Base-by-base conservation (phyloP, 2,797 vertebrate genomes). In the Propithecus perrieri region DNA sequence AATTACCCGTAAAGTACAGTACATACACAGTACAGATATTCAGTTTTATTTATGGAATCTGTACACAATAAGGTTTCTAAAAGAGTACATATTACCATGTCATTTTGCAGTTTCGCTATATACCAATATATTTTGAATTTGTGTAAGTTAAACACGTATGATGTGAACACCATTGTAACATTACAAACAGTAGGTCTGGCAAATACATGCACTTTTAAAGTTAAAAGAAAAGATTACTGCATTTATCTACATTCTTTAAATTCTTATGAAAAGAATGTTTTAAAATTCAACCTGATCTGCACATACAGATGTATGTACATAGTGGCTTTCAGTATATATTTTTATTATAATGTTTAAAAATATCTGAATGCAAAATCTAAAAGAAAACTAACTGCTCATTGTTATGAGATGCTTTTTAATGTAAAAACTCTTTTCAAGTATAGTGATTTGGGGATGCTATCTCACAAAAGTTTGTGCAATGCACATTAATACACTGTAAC, bases 271-370 rank as follows among this genome's bases (percentile, higher is more conserved):
- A 81, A 75, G 20, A 84, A 65, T 7, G 78, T n/a, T 30, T 59
- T 12, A 85, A 95, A 94, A 38, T 81, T 33, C 72, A 61, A 46
- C 50, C 46, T 89, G n/a, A 65, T 83, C 22, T 75, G 17, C 41
- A 50, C 10, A 26, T 48, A 38, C 24, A 61, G 7, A 43, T 81
- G 12, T 71, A 26, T 59, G 17, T 24, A 55, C 43, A 8, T 20
- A 22, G 33, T 55, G 55, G 33, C 59, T 92, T 92, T 93, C 17
- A 26, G 7, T 57, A 15, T 79, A 43, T 71, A 71, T 61, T 84
- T 97, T 94, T 84, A 72, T 74, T 35, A 55, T 33, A 91, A 81
- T 46, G 28, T 48, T 78, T 55, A 75, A 95, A 93, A 93, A 53
- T 26, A 63, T 65, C 30, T 74, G 33, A 95, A 85, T 67, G 41